Base-by-base conservation (phyloP, 1,140 invertebrate species). In the Drosophila rufa region DNA sequence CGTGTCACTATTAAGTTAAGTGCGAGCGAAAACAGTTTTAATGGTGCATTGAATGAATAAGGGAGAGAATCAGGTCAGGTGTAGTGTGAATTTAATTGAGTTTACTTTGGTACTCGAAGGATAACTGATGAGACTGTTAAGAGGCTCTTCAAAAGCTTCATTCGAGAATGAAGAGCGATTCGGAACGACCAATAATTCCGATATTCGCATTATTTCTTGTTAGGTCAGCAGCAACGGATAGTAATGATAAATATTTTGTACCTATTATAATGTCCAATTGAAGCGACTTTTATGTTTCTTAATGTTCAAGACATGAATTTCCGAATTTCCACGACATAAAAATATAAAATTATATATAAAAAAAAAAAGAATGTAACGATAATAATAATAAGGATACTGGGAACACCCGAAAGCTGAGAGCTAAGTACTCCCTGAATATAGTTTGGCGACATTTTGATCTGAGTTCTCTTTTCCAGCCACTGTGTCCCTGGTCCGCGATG, bases 1-100 rank as follows among this genome's bases (percentile, higher is more conserved):
- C 33, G 40, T 70, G 66, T 22, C 68, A 48, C 46, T 57, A n/a
- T n/a, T n/a, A 57, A 30, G 68, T 33, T 40, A 38, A 71, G 42
- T 40, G 50, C 7, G 17, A 38, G 30, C 4, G 22, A 30, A 53
- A 53, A 33, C 43, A 64, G 33, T 64, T 66, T 50, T 27, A 14
- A 38, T 36, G 27, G n/a, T 19, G 17, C 40, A 65, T 45, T 33
- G 15, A 43, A 15, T 7, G 11, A 4, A 17, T n/a, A 30, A 25
- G 22, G 22, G 22, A n/a, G 27, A 51, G n/a, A 12, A 25, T 12
- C 50, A 36, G 42, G 15, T 7, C 4, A 33, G n/a, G 50, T 14
- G 27, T 2, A 51, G 15, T 14, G 9, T 33, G 48, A 51, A 17
- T n/a, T 17, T 33, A 4, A 8, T 19, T 53, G 19, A 15, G 27